Conservation (phyloP, 2,888 invertebrate species). For the Ornithoptera alexandrae region DNA sequence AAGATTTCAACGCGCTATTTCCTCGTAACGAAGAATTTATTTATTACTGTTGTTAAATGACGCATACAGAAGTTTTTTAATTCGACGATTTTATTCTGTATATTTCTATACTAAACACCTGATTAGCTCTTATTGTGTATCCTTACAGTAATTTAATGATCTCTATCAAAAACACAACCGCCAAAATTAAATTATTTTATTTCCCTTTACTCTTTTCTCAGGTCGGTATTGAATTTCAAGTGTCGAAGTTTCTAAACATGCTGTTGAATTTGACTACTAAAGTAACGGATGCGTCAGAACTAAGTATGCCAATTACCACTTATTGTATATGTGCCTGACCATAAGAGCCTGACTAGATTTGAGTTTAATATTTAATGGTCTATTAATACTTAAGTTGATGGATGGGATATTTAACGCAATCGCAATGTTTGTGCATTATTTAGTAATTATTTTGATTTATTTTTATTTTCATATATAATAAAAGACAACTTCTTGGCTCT, state of each 20-base stretch:
- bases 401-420: conserved; percentile 29
- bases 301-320: conserved; percentile 22
- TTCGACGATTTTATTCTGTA: no score
- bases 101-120: no score
- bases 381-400: conserved; percentile 25
- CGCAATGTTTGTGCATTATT: conserved; percentile 20
- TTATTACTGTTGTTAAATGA: neutral
- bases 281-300: conserved; percentile 15
- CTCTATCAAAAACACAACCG: neutral
- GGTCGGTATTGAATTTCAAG: conserved; percentile 5
- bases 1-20: conserved; percentile 65
- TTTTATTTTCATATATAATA: conserved; percentile 38
- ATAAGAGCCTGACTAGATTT: conserved; percentile 1
- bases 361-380: conserved; percentile 25
- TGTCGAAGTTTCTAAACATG: conserved; percentile 6
- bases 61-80: neutral
- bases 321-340: conserved; percentile 18
- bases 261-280: conserved; percentile 19
- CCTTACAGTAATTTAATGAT: neutral
- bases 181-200: neutral
- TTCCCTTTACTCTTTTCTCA: no score
- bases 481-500: conserved; percentile 54
- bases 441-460: conserved; percentile 39
- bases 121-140: neutral
- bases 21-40: neutral